Evolutionary conservation across 2,113 vertebrate genomes (phyloP), one percentile per base, ranked within the genome.

Genomic region (Elanus axillaris): DNA sequence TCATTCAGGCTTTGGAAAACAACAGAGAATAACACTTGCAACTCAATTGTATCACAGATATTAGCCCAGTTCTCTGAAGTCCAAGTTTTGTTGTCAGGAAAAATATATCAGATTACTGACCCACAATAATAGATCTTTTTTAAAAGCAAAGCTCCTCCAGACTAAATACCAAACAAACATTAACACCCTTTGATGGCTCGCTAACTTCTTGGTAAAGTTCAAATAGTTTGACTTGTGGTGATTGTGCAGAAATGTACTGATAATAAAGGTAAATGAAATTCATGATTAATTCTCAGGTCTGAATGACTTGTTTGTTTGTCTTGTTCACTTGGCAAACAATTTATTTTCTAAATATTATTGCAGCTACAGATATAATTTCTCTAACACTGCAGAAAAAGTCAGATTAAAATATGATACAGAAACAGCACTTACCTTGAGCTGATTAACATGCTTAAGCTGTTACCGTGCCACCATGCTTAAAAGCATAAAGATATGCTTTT

Each of bases 361-460:
- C 69, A 97, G 94, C 88, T 80, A 93, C 86, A 86, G 86, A 77
- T 91, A 88, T 38, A 85, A 97, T 97, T 98, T 97, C 90, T 97
- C 80, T 76, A 96, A 94, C 53, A 22, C 68, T 77, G 84, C 80
- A 97, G 94, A 97, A 97, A 97, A 90, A 84, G 94, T 67, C 89
- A 95, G 95, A 98, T 97, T 96, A 98, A 97, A 97, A 97, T 87
- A 75, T 11, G 90, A 97, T 83, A 97, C 68, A 93, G 91, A 97
- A 85, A 91, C 78, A 95, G 96, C 89, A 97, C 93, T 98, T 97
- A 96, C 90, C 82, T 96, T 77, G 63, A 88, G 52, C 90, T 98
- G 97, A 98, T 98, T 98, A 97, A 98, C 97, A 97, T 97, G 86
- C 96, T 96, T 87, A 59, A 86, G 25, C 75, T 83, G 93, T 93